Evolutionary conservation across 92 coral and sea anemone genomes (phyloP).

Genomic region (Epizoanthus ramosus): DNA sequence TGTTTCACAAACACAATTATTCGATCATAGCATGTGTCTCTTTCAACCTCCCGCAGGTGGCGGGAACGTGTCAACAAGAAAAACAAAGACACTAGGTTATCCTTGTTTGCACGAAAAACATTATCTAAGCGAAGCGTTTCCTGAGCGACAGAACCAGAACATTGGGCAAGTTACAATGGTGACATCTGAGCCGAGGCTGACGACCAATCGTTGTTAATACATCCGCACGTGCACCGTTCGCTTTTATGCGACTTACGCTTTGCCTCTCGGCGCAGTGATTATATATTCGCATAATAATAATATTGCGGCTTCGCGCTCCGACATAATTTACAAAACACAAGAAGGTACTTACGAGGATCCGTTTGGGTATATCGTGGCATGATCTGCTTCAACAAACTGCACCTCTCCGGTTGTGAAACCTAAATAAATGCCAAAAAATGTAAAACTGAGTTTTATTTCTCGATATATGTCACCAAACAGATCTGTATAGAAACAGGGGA

Average conservation of each 20-base stretch:
- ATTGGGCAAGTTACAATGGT: neutral
- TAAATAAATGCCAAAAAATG: conserved; percentile 50
- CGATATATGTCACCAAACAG: neutral
- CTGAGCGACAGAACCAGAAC: conserved; percentile 15
- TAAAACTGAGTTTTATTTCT: neutral
- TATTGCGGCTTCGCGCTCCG: neutral
- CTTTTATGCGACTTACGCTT: too few relatives aligned
- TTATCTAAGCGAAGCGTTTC: conserved; percentile 26
- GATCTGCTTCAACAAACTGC: conserved; percentile 95
- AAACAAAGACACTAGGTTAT: conserved; percentile 57
- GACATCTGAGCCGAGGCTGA: neutral
- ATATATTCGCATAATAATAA: neutral
- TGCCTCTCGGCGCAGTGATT: conserved; percentile 2
- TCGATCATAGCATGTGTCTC: conserved; percentile 69
- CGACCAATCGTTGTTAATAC: neutral
- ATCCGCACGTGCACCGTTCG: conserved; percentile 11
- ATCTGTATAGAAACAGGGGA: neutral
- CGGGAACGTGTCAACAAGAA: conserved; percentile 80
- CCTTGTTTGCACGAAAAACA: conserved; percentile 27
- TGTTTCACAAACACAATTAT: conserved; percentile 41
- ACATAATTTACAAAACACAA: conserved; percentile 1
- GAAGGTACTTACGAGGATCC: conserved; percentile 86
- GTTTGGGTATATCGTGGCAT: conserved; percentile 80
- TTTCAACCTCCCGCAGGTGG: conserved; percentile 83
- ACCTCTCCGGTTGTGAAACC: conserved; percentile 95